A percentile compares a stretch with the other conserved stretches of the same genome.
Conservation (phyloP, 2,888 invertebrate species). For the Arge pagana region DNA sequence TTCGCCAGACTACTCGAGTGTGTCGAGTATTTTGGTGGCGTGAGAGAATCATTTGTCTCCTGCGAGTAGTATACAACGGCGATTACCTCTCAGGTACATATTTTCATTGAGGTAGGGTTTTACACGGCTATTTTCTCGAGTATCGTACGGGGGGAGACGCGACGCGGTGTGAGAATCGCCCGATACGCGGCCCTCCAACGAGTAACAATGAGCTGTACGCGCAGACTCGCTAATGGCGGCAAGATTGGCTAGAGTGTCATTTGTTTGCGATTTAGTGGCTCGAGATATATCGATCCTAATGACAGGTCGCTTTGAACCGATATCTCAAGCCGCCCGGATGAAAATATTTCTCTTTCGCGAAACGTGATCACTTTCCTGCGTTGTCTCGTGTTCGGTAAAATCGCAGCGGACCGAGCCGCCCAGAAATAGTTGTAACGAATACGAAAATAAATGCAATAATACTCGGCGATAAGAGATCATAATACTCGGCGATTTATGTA, state of each 20-base stretch:
- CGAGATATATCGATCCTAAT: constrained; percentile 46
- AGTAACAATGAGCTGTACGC: constrained; percentile 33
- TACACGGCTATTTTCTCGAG: not conserved
- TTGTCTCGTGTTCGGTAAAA: too few relatives aligned
- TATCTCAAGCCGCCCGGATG: too few relatives aligned
- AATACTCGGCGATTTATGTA: too few relatives aligned
- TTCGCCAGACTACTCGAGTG: not conserved
- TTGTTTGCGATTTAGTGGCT: constrained; percentile 39
- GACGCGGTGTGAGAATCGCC: constrained; percentile 38
- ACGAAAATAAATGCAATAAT: too few relatives aligned
- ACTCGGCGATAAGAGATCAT: too few relatives aligned
- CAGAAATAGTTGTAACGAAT: too few relatives aligned
- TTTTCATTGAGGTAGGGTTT: too few relatives aligned
- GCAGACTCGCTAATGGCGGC: constrained; percentile 45
- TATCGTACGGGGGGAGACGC: too few relatives aligned
- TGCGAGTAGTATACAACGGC: not conserved
- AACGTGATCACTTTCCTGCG: too few relatives aligned
- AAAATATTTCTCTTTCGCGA: too few relatives aligned
- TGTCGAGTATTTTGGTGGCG: not conserved
- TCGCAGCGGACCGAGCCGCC: too few relatives aligned
- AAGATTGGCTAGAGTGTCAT: constrained; percentile 38
- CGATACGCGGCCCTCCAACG: constrained; percentile 27
- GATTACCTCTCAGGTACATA: too few relatives aligned
- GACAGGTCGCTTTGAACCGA: constrained; percentile 37
- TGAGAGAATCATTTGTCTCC: not conserved